Evolutionary conservation across 2,888 invertebrate species (phyloP).

Genomic region (Lithodes maja): DNA sequence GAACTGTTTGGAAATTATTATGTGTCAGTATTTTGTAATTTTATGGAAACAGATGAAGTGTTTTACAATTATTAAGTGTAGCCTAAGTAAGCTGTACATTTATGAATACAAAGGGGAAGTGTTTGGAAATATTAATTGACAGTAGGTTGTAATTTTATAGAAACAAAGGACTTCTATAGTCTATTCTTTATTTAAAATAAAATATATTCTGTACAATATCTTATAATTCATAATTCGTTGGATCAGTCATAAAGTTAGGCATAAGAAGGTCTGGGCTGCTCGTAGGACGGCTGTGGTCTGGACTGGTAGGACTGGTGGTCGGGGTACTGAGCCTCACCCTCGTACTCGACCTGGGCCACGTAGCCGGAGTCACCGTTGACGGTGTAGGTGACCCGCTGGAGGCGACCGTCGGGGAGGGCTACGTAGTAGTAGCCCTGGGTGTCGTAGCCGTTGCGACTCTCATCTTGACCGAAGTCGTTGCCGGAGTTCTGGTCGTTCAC

Average conservation of each 20-base stretch:
- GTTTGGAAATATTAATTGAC: too few species aligned
- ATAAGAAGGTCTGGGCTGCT: conserved; percentile 15
- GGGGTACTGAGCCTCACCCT: conserved; percentile 70
- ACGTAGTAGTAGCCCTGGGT: conserved; percentile 56
- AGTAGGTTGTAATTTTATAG: too few species aligned
- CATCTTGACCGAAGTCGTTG: conserved; percentile 52
- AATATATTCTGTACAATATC: background rate
- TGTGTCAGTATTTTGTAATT: too few species aligned
- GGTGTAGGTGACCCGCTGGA: conserved; percentile 51
- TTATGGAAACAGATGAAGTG: too few species aligned
- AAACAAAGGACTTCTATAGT: background rate
- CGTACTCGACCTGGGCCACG: conserved; percentile 68
- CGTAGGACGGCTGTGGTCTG: conserved; percentile 14
- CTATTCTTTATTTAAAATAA: background rate
- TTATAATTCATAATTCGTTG: background rate
- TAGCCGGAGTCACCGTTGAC: conserved; percentile 66
- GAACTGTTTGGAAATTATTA: too few species aligned
- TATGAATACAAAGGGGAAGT: too few species aligned
- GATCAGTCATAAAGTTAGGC: background rate
- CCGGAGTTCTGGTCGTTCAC: conserved; percentile 55
- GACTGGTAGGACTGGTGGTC: conserved; percentile 21
- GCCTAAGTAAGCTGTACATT: too few species aligned
- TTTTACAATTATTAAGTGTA: too few species aligned
- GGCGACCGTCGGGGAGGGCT: conserved; percentile 58
- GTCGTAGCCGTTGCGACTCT: conserved; percentile 45